Evolutionary conservation across 35 echinoderm and acorn worm species (phyloP).

Genomic region (Lytechinus variegatus): DNA sequence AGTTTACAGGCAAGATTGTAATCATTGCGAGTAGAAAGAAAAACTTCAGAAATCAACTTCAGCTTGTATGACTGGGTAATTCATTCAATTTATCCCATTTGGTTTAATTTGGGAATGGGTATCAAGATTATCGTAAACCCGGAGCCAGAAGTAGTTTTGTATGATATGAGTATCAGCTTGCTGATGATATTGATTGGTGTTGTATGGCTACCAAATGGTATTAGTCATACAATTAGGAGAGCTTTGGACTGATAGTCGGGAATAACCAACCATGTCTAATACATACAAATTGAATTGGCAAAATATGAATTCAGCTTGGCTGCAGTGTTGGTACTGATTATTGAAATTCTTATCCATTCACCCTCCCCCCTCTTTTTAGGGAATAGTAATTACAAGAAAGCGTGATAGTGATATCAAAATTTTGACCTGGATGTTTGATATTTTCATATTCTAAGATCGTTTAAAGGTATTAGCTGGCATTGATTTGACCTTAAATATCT

Average conservation of each 20-base stretch:
- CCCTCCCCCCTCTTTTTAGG: background rate
- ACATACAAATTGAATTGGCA: background rate
- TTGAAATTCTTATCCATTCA: background rate
- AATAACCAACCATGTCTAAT: slow-evolving; percentile 17
- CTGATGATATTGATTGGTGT: background rate
- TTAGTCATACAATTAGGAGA: background rate
- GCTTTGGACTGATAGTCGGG: background rate
- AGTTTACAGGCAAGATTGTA: background rate
- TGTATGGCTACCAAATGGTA: background rate
- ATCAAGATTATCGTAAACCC: background rate
- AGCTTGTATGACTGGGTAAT: background rate
- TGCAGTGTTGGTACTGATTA: background rate
- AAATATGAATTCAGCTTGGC: background rate
- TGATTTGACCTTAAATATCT: too few species aligned
- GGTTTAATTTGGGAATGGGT: background rate
- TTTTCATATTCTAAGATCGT: too few species aligned
- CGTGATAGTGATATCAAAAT: background rate
- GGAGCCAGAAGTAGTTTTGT: background rate
- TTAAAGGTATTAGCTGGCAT: too few species aligned
- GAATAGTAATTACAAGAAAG: too few species aligned
- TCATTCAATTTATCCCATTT: background rate
- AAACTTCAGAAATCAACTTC: background rate
- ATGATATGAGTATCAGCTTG: background rate
- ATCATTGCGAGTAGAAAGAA: background rate
- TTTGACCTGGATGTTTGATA: background rate